Evolutionary conservation across 2,113 vertebrate species (phyloP), one percentile per base, ranked within the genome.

Genomic region (Otus sunia): DNA sequence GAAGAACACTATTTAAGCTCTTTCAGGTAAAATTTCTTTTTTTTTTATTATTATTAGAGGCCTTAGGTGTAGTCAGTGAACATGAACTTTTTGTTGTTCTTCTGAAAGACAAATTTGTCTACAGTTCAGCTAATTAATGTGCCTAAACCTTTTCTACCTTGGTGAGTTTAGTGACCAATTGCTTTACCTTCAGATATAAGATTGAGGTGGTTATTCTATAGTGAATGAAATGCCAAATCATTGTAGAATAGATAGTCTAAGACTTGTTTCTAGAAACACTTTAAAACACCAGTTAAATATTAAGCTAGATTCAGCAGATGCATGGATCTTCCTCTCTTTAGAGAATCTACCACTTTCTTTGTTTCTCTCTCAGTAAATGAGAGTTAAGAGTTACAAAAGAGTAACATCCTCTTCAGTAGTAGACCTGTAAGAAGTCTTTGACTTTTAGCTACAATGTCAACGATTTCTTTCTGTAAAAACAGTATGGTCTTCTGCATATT

Each of bases 1-100:
- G 99, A 83, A 99, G 99, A 96, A 99, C 99, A 0, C 98, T 99
- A 8, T 99, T 99, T 96, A 99, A 99, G 90, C 99, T 99, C 69
- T 99, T 99, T 95, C 99, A 99, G 99, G 99, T 99, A 79, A 96
- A 94, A 81, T 3, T 76, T 88, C 2, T 19, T 36, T 8, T 59
- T 17, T 34, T 63, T 17, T 34, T 50, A 9, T 7, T 76, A 2
- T n/a, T 74, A 20, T 47, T 25, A 43, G 30, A 73, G 9, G 8
- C 19, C 49, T 78, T 23, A 22, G 7, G 7, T 75, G 7, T 75
- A 45, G 47, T 59, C 56, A 29, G 37, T 41, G 29, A 87, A 41
- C 8, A 3, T 4, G 7, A 69, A 12, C 4, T 29, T 50, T 53
- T 60, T 62, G 21, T 64, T 71, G 3, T 74, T 64, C 26, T 63